Percentiles rank a stretch among this genome's conserved stretches.
phyloP scores from a whole-genome alignment of 1,140 invertebrate species.

The Phortica variegata region DNA sequence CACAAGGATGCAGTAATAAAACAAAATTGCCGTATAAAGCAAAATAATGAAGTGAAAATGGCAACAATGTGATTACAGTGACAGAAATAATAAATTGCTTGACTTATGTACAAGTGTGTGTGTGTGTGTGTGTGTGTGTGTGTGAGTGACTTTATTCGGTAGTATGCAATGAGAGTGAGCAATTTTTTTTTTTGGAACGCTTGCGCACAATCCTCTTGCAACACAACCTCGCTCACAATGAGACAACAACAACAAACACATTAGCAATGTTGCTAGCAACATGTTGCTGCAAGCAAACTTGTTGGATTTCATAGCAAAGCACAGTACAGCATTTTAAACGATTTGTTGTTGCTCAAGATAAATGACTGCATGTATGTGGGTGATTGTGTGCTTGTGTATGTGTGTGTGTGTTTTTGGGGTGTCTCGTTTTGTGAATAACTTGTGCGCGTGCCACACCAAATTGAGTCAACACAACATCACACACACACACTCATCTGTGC shows the following conservation, averaged over 20 bases:
- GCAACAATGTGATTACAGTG: constrained; percentile 54
- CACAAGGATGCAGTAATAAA: constrained; percentile 40
- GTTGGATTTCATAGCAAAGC: constrained; percentile 41
- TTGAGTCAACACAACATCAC: too few species aligned
- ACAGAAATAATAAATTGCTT: constrained; percentile 38
- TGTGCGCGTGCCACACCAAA: too few species aligned
- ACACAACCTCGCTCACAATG: too few species aligned
- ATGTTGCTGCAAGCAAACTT: constrained; percentile 39
- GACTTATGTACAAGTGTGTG: neutral
- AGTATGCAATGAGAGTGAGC: constrained; percentile 22
- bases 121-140: neutral
- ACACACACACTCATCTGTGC: too few species aligned
- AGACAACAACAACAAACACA: too few species aligned
- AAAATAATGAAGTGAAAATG: constrained; percentile 56
- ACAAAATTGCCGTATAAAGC: constrained; percentile 47
- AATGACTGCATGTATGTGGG: neutral
- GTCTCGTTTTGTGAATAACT: constrained; percentile 16
- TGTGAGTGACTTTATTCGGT: neutral
- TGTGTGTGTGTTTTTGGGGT: constrained; percentile 1
- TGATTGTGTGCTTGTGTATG: neutral
- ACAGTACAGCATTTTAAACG: neutral
- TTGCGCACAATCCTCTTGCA: too few species aligned
- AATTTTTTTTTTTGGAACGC: neutral
- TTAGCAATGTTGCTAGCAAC: constrained; percentile 41
- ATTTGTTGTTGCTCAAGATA: neutral